Evolutionary conservation across 1,140 invertebrate species (phyloP), one percentile per base, ranked within the genome.

Genomic region (Spodoptera litura): DNA sequence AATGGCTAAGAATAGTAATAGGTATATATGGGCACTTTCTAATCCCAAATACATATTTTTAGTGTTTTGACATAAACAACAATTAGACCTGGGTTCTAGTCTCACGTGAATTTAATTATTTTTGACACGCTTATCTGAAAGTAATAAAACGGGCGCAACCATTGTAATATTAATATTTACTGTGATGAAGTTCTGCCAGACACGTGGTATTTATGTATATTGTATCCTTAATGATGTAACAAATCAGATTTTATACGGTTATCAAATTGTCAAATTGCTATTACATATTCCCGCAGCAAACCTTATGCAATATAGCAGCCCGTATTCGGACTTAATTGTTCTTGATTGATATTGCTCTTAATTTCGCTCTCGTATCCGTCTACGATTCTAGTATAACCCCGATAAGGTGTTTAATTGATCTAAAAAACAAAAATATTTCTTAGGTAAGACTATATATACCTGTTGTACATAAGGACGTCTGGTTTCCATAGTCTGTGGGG

Each of bases 391-490:
- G 27, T 15, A 31, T 38, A 35, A 35, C 31, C 35, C 55, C 12
- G 61, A 20, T 15, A 64, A 31, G 61, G 2, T 44, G 9, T 15
- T 64, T 20, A 64, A 13, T 8, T 20, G 61, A 44, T 44, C 9
- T 44, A 44, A 44, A 44, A 10, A 44, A 44, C 38, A 44, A 2
- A 44, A 44, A 44, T 9, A 44, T 5, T 44, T 31, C 31, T 31
- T 44, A 44, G 38, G 38, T 44, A 9, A 31, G 31, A 31, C 6
- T 44, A 8, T 44, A 78, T 61, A 91, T 96, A 99, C 98, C 98
- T 99, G 96, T 99, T 99, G 96, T 99, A 99, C 97, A 99, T 99
- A 88, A 99, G 98, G 85, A 99, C 98, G 95, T 99, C 99, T 84
- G 99, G 99, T 95, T 99, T 99, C 99, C 99, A 99, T 91, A 99